Evolutionary conservation across 2,113 vertebrate genomes (phyloP), one percentile per base, ranked within the genome.

Genomic region (Cyphomyrus plagiostoma): DNA sequence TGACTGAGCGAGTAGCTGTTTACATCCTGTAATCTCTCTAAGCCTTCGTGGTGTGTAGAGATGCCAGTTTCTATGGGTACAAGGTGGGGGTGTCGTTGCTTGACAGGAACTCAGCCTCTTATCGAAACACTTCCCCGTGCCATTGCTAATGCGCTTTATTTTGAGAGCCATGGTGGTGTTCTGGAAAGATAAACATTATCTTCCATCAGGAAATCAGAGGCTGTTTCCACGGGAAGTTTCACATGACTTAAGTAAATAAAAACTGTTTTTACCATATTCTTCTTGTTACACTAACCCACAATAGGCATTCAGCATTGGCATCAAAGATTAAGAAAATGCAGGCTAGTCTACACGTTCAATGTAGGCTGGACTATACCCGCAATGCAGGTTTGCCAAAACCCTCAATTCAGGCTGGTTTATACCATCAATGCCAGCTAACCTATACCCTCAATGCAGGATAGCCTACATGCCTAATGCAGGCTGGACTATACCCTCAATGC

Each of bases 181-280:
- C 94, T 96, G 96, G 97, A 98, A 99, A 99, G 98, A 99, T 98
- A 99, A 99, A 99, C 98, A 99, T 97, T 98, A 98, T 98, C 98
- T 98, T 97, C 97, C 97, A 98, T 97, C 98, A 98, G 98, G 98
- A 99, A 98, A 98, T 97, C 97, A 97, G 98, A 94, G 96, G 97
- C 96, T 95, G 96, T 99, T 99, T 99, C 98, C 98, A 98, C 96
- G 95, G 98, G 98, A 99, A 99, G 97, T 98, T 97, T 98, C 97
- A 97, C 97, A 98, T 98, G 96, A 96, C 97, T 99, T 97, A 98
- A 99, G 97, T 99, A 99, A 99, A 99, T 97, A 99, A 96, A 97
- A 96, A 93, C 88, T 88, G 90, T 95, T 95, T 96, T 94, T 92
- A 93, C 93, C 92, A 92, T 93, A 94, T 93, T 94, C 93, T 93